Evolutionary conservation across 2,888 invertebrate genomes (phyloP).

Genomic region (Phrixothrix hirtus): DNA sequence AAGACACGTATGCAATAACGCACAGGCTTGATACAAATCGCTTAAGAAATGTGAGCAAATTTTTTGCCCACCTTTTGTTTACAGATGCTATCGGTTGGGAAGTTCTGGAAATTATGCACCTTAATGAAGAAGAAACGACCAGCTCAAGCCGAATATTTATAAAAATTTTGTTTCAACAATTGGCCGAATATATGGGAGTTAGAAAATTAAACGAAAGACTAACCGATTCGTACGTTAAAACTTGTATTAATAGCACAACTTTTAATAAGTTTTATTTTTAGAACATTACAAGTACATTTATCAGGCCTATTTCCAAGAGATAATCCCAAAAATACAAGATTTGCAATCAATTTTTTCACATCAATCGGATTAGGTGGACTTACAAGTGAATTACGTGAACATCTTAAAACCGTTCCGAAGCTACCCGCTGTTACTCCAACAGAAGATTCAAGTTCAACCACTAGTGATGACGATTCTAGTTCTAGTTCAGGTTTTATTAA

Average conservation of each 20-base stretch:
- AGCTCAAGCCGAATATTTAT: slow-evolving; percentile 97
- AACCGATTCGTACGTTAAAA: slow-evolving; percentile 78
- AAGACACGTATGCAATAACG: slow-evolving; percentile 91
- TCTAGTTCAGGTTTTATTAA: too few species aligned
- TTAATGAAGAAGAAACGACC: slow-evolving; percentile 97
- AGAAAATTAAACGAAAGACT: slow-evolving; percentile 87
- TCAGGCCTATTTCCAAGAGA: slow-evolving; percentile 93
- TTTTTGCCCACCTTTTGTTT: slow-evolving; percentile 93
- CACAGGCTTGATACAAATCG: slow-evolving; percentile 96
- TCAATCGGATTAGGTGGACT: slow-evolving; percentile 95
- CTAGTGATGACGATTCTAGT: slow-evolving; percentile 33
- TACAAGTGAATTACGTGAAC: slow-evolving; percentile 89
- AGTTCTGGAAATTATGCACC: slow-evolving; percentile 82
- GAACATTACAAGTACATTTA: slow-evolving; percentile 83
- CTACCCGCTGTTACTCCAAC: slow-evolving; percentile 51
- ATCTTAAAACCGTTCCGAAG: slow-evolving; percentile 80
- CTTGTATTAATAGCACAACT: slow-evolving; percentile 16
- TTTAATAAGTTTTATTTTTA: slow-evolving; percentile 54
- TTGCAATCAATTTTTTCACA: slow-evolving; percentile 97
- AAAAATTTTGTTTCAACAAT: slow-evolving; percentile 95
- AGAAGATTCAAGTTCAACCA: slow-evolving; percentile 41
- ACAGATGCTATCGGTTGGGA: slow-evolving; percentile 98
- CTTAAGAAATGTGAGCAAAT: slow-evolving; percentile 93
- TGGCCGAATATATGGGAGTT: slow-evolving; percentile 95
- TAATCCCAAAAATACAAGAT: slow-evolving; percentile 94